Base-by-base conservation (phyloP, 2,797 vertebrate species). In the Streptopelia turtur region DNA sequence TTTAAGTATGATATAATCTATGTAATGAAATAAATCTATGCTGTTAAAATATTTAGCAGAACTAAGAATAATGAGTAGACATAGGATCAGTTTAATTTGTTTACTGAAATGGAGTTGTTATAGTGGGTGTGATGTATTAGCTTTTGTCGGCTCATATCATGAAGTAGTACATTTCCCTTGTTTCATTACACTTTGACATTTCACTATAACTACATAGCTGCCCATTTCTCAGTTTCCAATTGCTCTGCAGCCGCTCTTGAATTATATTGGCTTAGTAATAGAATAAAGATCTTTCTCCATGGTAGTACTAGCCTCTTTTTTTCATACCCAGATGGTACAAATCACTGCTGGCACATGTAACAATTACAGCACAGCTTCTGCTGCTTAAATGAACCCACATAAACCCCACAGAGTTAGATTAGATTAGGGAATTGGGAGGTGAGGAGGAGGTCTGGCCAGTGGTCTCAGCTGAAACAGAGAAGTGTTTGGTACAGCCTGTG, bases 81-180 rank as follows among this genome's bases (percentile, higher is more conserved):
- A 98, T 98, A 98, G 98, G 98, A 98, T 98, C 98, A 98, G 97
- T 98, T 98, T 98, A 98, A 98, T 98, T 98, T 98, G 97, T 98
- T 98, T 98, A 97, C 98, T 97, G 98, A 97, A 98, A 98, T 97
- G 93, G 95, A 97, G 97, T 97, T 97, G 97, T 98, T 97, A 90
- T 74, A 93, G 96, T 95, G 93, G 94, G 94, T 98, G 97, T 98
- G 98, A 98, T 98, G 96, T 97, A 98, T 98, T 97, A 97, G 97
- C 90, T 98, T 98, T 98, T 98, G 98, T 98, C 98, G 96, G 95
- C 95, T 95, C 68, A 76, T 82, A 71, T 83, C 95, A 96, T 47
- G 76, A 96, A 97, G 95, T 79, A 95, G 93, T 47, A 81, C 57
- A 79, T 79, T 87, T 96, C 95, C 93, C 94, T 85, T 88, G 91